Conservation (phyloP, 2,113 vertebrate species). For the Catharus fuscescens region DNA sequence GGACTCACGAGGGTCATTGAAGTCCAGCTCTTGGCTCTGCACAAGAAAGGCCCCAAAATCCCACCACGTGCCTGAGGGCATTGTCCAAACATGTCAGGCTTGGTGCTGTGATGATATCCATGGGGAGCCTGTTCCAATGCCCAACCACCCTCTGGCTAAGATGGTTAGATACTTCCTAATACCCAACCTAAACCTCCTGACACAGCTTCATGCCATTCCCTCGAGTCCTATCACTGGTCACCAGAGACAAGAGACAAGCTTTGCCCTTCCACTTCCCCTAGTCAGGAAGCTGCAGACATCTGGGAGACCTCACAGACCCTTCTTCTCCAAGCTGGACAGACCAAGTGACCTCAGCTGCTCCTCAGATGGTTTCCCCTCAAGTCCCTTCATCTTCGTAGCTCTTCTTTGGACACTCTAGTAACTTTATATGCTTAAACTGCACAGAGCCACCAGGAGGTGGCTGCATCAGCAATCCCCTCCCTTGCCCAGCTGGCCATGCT, state of each 20-base stretch:
- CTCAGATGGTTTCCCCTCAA: neutral
- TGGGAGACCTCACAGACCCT: neutral
- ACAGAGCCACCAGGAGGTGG: neutral
- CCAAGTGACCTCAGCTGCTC: neutral
- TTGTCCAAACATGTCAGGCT: neutral
- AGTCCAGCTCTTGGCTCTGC: neutral
- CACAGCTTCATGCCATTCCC: neutral
- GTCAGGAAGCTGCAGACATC: neutral
- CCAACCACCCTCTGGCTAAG: neutral
- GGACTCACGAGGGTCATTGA: neutral
- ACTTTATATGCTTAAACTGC: neutral
- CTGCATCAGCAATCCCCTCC: neutral
- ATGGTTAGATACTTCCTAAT: neutral
- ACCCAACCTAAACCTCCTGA: neutral
- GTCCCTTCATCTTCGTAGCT: neutral
- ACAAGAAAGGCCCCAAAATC: neutral
- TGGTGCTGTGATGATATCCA: neutral
- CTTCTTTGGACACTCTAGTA: neutral
- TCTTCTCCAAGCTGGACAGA: neutral
- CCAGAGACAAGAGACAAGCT: neutral
- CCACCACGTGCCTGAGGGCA: neutral
- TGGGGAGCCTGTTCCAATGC: neutral
- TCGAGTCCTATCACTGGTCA: neutral
- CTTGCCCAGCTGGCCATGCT: fast-evolving
- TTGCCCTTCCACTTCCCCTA: neutral